A percentile compares a stretch with the other conserved stretches of the same genome.
These are phyloP conservation scores for Odontophorus gujanensis DNA, from an alignment of 2,113 vertebrate species.

Conservation along the genomic window DNA sequence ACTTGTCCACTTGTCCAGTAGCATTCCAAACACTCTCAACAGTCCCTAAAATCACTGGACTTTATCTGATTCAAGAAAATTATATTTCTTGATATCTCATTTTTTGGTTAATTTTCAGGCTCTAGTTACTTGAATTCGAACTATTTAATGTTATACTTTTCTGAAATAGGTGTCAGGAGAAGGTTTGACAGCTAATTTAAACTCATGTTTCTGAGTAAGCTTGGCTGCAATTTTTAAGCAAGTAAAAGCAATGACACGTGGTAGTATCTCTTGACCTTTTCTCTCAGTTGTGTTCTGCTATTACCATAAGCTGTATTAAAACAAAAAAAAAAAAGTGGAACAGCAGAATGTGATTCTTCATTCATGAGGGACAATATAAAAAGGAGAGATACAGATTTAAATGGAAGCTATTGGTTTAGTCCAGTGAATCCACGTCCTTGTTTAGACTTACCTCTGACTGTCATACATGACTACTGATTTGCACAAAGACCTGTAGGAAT, in stretches of 20 bases:
- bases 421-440: background rate
- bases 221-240: background rate
- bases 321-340: background rate
- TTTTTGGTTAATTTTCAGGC: background rate
- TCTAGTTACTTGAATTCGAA: background rate
- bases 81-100: background rate
- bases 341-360: background rate
- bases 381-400: background rate
- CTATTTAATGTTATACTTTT: background rate
- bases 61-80: background rate
- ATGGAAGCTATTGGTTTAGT: background rate
- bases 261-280: background rate
- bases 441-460: background rate
- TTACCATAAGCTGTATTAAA: background rate
- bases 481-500: background rate
- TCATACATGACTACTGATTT: rapidly evolving
- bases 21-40: background rate
- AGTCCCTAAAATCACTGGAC: background rate
- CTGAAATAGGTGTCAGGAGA: background rate
- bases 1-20: background rate
- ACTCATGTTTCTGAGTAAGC: background rate
- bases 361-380: background rate
- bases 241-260: background rate
- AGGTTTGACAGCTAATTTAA: background rate
- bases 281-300: background rate